These are phyloP conservation scores for Nymphicus hollandicus DNA, from an alignment of 2,113 vertebrate genomes.

Conservation along the genomic window DNA sequence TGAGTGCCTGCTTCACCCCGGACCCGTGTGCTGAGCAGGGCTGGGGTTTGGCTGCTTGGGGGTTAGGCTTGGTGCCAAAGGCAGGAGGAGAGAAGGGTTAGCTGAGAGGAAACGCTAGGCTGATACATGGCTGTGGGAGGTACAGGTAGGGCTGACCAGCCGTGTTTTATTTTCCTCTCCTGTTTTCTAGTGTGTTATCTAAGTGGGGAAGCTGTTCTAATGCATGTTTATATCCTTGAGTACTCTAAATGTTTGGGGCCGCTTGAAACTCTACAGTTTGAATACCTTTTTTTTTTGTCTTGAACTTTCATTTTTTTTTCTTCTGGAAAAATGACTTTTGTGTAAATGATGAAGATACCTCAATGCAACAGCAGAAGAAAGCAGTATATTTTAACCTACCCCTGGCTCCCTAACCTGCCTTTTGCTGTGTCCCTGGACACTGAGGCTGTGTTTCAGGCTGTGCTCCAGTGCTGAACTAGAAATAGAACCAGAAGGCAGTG, in stretches of 20 bases:
- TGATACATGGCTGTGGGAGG: background rate
- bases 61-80: background rate
- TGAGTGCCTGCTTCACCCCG: background rate
- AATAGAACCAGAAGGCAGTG: background rate
- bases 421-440: background rate
- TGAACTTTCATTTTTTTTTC: background rate
- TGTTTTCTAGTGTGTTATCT: accelerated
- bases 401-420: accelerated
- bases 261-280: background rate
- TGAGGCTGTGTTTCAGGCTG: background rate
- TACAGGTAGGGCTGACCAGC: background rate
- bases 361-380: background rate
- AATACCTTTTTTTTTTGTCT: background rate
- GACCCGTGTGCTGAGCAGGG: accelerated
- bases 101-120: background rate
- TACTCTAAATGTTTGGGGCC: background rate
- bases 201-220: background rate
- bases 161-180: background rate
- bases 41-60: background rate
- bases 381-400: accelerated
- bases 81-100: background rate
- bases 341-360: background rate
- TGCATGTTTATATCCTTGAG: background rate
- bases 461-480: background rate
- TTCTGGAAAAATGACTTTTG: background rate